phyloP scores from a whole-genome alignment of 2,113 vertebrate species.

The Scalopus aquaticus region DNA sequence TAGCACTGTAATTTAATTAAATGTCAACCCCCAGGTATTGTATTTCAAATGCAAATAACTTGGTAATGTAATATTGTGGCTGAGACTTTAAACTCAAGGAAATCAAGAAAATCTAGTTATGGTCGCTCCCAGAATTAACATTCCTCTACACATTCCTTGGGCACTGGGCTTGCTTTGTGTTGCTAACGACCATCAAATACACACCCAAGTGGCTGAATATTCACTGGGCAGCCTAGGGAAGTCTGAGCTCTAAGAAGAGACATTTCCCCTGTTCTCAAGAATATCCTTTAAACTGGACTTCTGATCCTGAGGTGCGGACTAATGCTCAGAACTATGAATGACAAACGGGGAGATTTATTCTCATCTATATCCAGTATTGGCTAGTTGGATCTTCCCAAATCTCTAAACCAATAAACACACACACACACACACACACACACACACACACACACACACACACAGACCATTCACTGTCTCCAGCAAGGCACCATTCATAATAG shows the following conservation, averaged over 20 bases:
- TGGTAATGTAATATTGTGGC: constrained; percentile 77
- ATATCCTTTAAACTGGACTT: constrained; percentile 12
- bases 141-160: constrained; percentile 72
- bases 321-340: background rate
- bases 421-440: too few relatives aligned
- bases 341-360: background rate
- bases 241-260: background rate
- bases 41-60: constrained; percentile 81
- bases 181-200: constrained; percentile 22
- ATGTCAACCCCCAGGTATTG: constrained; percentile 71
- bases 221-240: background rate
- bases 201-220: background rate
- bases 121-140: constrained; percentile 76
- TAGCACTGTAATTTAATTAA: constrained; percentile 75
- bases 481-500: background rate
- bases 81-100: constrained; percentile 76
- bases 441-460: too few relatives aligned
- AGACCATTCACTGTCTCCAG: background rate
- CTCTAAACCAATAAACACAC: background rate
- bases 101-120: constrained; percentile 80
- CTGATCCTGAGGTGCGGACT: background rate
- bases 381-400: background rate
- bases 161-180: constrained; percentile 47
- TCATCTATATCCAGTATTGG: background rate
- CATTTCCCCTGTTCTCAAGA: background rate